A percentile compares a stretch with the other conserved stretches of the same genome.
phyloP scores from a whole-genome alignment of 2,888 invertebrate genomes.

The Pogonocherus hispidulus region DNA sequence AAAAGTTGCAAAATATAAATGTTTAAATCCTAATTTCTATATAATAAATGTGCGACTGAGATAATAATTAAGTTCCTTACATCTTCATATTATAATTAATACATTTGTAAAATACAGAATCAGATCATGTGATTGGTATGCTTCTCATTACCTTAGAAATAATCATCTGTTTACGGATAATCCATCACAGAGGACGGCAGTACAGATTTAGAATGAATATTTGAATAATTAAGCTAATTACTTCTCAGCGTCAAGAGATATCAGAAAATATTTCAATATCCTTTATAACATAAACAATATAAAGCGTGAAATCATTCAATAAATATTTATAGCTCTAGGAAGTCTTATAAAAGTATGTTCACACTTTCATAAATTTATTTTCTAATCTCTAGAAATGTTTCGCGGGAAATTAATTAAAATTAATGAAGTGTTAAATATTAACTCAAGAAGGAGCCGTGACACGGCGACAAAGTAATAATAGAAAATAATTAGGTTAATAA shows the following conservation, averaged over 20 bases:
- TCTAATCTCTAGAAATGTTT: neutral
- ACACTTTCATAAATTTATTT: neutral
- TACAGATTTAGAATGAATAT: neutral
- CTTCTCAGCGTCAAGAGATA: neutral
- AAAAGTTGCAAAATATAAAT: no score
- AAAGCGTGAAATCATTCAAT: slow-evolving; percentile 4
- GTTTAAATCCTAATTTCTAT: no score
- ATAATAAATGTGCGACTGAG: no score
- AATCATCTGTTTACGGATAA: neutral
- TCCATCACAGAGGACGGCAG: neutral
- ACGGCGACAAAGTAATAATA: slow-evolving; percentile 10
- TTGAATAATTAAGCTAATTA: neutral
- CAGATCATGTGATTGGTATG: no score
- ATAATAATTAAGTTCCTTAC: no score
- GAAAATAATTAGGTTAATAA: slow-evolving; percentile 27
- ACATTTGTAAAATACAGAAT: no score
- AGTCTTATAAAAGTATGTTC: neutral
- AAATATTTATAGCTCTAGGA: neutral
- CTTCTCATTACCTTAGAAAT: neutral
- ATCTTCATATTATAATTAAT: no score
- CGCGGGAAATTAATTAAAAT: slow-evolving; percentile 24
- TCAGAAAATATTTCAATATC: neutral
- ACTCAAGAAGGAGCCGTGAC: slow-evolving; percentile 7
- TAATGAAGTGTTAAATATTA: slow-evolving; percentile 26
- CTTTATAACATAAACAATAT: neutral